phyloP scores from a whole-genome alignment of 2,797 vertebrate genomes.

The Artibeus lituratus region DNA sequence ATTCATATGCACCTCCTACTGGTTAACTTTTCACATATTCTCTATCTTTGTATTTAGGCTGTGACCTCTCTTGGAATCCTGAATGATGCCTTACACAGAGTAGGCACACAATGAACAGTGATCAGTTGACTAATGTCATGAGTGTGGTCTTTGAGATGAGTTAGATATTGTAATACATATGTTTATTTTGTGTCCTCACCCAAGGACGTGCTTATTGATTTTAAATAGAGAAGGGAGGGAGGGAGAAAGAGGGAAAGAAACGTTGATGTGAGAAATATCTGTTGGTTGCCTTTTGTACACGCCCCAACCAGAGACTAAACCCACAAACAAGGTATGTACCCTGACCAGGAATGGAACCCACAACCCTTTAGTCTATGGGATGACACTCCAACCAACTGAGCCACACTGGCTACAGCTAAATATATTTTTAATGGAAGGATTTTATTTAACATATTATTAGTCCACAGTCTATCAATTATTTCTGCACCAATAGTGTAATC shows the following conservation, averaged over 20 bases:
- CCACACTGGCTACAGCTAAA: neutral
- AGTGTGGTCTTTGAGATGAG: neutral
- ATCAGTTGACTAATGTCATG: neutral
- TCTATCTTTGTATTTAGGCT: neutral
- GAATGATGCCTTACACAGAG: neutral
- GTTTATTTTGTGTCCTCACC: neutral
- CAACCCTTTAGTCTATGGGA: neutral
- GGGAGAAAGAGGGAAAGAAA: neutral
- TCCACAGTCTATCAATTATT: neutral
- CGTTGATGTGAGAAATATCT: neutral
- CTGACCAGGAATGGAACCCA: neutral
- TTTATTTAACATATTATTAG: neutral
- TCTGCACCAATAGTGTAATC: neutral
- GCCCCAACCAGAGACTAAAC: neutral
- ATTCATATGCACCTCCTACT: neutral
- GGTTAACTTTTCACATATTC: neutral
- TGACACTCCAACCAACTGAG: neutral
- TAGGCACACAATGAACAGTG: neutral
- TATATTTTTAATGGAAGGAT: neutral
- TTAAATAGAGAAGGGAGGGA: neutral
- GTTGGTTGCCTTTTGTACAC: neutral
- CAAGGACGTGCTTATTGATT: neutral
- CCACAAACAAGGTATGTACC: neutral
- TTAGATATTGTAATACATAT: neutral
- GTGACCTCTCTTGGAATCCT: neutral